These are phyloP conservation scores for Meta bourneti DNA, from an alignment of 2,888 invertebrate species.

Conservation along the genomic window DNA sequence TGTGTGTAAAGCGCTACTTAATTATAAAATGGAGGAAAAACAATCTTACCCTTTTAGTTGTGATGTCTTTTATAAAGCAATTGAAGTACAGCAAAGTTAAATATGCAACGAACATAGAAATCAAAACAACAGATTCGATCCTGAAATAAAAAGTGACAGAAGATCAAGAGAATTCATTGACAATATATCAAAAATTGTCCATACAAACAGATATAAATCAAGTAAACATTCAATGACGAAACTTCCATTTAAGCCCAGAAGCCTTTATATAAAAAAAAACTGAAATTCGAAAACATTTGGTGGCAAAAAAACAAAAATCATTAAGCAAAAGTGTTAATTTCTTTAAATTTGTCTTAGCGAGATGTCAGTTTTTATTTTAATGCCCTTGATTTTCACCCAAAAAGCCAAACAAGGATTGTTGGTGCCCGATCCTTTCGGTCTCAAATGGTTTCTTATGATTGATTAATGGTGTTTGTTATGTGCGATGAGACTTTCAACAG, in stretches of 20 bases:
- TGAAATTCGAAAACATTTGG: not conserved
- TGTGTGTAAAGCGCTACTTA: too few relatives aligned
- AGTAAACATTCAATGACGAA: not conserved
- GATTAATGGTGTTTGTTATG: too few relatives aligned
- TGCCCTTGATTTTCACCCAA: too few relatives aligned
- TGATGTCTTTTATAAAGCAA: slow-evolving; percentile 71
- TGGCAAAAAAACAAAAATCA: not conserved
- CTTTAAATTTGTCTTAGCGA: too few relatives aligned
- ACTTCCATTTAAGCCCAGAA: not conserved
- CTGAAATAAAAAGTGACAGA: slow-evolving; percentile 75
- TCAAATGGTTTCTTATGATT: too few relatives aligned
- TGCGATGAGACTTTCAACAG: too few relatives aligned
- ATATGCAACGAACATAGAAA: slow-evolving; percentile 78
- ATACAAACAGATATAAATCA: too few relatives aligned
- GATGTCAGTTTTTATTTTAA: too few relatives aligned
- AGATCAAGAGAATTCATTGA: not conserved
- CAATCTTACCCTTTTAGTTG: slow-evolving; percentile 79
- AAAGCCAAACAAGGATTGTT: too few relatives aligned
- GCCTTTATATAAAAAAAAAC: not conserved
- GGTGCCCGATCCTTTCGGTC: too few relatives aligned
- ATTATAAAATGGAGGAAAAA: not conserved
- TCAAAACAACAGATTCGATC: slow-evolving; percentile 78
- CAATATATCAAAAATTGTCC: not conserved
- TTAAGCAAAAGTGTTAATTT: too few relatives aligned
- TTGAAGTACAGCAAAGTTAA: slow-evolving; percentile 78